Base-by-base conservation (phyloP, 2,888 invertebrate genomes). In the Acleris sparsana region DNA sequence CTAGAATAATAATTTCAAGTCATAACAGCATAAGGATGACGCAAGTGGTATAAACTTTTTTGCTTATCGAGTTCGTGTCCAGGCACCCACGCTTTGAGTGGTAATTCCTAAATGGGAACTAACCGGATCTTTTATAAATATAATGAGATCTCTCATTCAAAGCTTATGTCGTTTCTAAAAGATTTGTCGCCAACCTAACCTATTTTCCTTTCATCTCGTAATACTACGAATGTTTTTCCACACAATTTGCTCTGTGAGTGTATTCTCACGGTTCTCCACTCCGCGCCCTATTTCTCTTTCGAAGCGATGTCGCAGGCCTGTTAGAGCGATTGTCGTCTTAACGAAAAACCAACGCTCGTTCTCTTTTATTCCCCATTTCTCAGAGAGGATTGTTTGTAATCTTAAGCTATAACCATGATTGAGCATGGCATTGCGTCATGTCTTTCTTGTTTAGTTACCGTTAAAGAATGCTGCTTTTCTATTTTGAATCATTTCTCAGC, bases 261-360 rank as follows among this genome's bases (percentile, higher is more conserved):
- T 79, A 77, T 80, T 79, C 76, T 73, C 73, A 73, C 75, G 73
- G 74, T 53, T 58, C 59, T 74, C 72, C 70, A 52, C 74, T 73
- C 72, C 71, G 76, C 84, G 88, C 76, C 88, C 88, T 85, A 89
- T 87, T 86, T 90, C 82, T 81, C 77, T 80, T 80, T 46, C 84
- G 78, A 78, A 80, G 82, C 75, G 79, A 68, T 76, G 79, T 78
- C 78, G 72, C 75, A 72, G 71, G 71, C 73, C 73, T 67, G 70
- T 71, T 71, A 73, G 73, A 62, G 46, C 49, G 46, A 63, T 70
- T 75, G 83, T 79, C 83, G 82, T 77, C 79, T 59, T 72, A 71
- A 72, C 74, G 80, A 79, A 53, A 63, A 61, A 56, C 51, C 51
- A 43, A 22, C 22, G 33, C 61, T 61, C 55, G 43, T 60, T 43